A percentile compares a stretch with the other conserved stretches of the same genome.
Evolutionary conservation across 2,888 invertebrate genomes (phyloP).

Genomic region (Platynereis dumerilii): DNA sequence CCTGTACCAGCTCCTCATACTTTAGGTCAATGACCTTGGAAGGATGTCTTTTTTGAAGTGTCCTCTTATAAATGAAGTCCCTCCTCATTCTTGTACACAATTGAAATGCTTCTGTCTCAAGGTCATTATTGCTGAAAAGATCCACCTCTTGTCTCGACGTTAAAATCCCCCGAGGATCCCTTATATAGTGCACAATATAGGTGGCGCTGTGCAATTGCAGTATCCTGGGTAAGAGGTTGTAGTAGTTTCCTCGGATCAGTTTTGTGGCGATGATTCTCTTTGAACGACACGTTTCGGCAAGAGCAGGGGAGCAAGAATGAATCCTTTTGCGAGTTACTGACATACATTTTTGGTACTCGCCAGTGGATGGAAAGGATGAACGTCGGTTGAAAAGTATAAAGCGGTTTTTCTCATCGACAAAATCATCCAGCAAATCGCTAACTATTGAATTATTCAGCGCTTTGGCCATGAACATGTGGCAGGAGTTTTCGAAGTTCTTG

Average conservation of each 20-base stretch:
- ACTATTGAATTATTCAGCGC: not conserved
- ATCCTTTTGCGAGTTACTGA: not conserved
- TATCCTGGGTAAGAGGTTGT: not conserved
- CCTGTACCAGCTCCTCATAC: not conserved
- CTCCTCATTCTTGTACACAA: not conserved
- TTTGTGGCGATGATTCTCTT: not conserved
- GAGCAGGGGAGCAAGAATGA: not conserved
- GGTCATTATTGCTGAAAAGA: not conserved
- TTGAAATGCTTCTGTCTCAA: not conserved
- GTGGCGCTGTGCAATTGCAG: not conserved
- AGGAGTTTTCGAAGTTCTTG: not conserved
- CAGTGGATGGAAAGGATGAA: not conserved
- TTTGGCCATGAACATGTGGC: not conserved
- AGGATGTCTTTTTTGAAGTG: not conserved
- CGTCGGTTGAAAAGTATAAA: too few relatives aligned
- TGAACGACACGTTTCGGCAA: not conserved
- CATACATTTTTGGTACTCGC: not conserved
- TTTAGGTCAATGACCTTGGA: not conserved
- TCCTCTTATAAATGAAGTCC: not conserved
- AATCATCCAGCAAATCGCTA: not conserved
- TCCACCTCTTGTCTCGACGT: not conserved
- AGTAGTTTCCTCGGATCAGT: not conserved
- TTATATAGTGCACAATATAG: not conserved
- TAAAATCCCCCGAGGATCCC: conserved; percentile 3
- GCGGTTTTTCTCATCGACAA: too few relatives aligned